Evolutionary conservation across 2,797 vertebrate genomes (phyloP).

Genomic region (Anguilla marmorata): DNA sequence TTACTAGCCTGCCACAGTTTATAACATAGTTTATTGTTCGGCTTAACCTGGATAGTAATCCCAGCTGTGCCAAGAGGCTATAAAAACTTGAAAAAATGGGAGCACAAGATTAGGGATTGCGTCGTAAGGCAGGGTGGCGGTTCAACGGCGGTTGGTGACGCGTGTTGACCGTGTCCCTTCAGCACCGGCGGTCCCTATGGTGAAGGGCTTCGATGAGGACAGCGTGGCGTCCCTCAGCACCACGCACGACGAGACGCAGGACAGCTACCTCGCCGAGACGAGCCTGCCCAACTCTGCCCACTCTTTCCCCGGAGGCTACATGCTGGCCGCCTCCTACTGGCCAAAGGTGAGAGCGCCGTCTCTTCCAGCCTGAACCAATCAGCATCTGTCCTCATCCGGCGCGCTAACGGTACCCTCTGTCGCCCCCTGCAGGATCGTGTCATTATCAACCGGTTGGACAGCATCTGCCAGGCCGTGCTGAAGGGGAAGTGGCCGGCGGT

Average conservation of each 20-base stretch:
- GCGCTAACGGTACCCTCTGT: too few relatives aligned
- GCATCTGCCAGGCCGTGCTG: constrained; percentile 95
- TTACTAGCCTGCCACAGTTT: too few relatives aligned
- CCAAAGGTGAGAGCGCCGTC: constrained; percentile 82
- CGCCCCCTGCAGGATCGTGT: constrained; percentile 84
- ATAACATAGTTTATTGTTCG: too few relatives aligned
- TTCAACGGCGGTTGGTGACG: background rate
- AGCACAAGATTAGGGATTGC: background rate
- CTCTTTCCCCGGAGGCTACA: constrained; percentile 87
- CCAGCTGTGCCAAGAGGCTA: too few relatives aligned
- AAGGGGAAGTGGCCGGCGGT: constrained; percentile 96
- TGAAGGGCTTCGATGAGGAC: constrained; percentile 97
- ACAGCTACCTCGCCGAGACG: constrained; percentile 86
- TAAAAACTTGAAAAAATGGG: background rate
- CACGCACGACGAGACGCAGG: constrained; percentile 90
- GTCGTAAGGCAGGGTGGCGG: too few relatives aligned
- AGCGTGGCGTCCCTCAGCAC: constrained; percentile 91
- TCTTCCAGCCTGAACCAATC: too few relatives aligned
- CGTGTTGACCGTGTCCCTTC: constrained; percentile 29
- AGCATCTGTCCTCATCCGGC: too few relatives aligned
- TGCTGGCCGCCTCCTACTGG: constrained; percentile 95
- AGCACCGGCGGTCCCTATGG: constrained; percentile 78
- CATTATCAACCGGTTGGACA: constrained; percentile 97
- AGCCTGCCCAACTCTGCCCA: constrained; percentile 80
- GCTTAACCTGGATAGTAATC: too few relatives aligned